phyloP scores from a whole-genome alignment of 92 coral and sea anemone genomes.

The Hydrozoanthus gracilis region DNA sequence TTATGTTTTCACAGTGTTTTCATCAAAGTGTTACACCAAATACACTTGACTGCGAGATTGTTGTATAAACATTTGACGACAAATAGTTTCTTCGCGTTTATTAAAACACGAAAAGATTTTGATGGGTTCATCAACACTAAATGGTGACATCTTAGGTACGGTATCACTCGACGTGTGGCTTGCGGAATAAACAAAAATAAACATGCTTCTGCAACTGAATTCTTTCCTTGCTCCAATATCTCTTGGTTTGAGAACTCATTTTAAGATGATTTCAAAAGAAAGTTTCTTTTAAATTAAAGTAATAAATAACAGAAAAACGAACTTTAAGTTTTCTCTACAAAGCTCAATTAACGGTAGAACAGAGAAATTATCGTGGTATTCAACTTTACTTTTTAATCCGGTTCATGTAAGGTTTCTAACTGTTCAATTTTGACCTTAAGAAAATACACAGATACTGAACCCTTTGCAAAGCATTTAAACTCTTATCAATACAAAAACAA shows the following conservation, averaged over 20 bases:
- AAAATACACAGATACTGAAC: too few relatives aligned
- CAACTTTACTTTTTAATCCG: too few relatives aligned
- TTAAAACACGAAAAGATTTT: constrained; percentile 13
- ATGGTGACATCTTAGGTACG: not conserved
- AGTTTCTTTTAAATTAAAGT: not conserved
- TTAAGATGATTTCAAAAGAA: not conserved
- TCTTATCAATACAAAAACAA: too few relatives aligned
- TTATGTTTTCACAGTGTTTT: constrained; percentile 37
- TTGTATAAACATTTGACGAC: not conserved
- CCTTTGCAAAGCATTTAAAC: too few relatives aligned
- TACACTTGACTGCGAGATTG: constrained; percentile 20
- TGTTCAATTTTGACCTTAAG: too few relatives aligned
- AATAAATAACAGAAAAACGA: not conserved
- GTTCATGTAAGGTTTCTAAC: too few relatives aligned
- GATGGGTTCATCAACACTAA: not conserved
- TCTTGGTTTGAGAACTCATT: constrained; percentile 6
- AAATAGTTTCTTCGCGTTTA: constrained; percentile 14
- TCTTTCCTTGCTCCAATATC: not conserved
- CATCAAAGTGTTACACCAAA: constrained; percentile 18
- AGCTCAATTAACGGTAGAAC: not conserved
- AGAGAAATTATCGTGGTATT: too few relatives aligned
- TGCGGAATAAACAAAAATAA: not conserved
- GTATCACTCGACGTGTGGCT: not conserved
- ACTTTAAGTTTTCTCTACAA: not conserved
- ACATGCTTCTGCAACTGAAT: not conserved